Evolutionary conservation across 1,140 invertebrate species (phyloP), one percentile per base, ranked within the genome.

Genomic region (Pararge aegeria): DNA sequence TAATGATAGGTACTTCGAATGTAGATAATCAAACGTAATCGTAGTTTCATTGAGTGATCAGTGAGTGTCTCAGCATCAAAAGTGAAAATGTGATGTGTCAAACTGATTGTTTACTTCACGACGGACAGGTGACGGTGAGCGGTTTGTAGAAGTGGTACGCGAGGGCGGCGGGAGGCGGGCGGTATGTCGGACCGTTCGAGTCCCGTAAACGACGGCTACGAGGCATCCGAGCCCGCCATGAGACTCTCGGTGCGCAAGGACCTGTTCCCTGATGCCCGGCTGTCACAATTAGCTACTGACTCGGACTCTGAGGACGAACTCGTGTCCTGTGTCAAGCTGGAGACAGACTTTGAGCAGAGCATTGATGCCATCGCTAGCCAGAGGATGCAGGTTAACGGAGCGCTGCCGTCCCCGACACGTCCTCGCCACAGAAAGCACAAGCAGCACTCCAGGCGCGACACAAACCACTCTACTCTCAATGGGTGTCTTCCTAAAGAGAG

Each of bases 11-110:
- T 72, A 71, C 67, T 61, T 80, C 66, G 55, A 80, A 74, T 71
- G 66, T 80, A 61, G 66, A 68, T 72, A 82, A 82, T 80, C 75
- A 79, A 71, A 82, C 75, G 64, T 76, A 72, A 75, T 77, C 64
- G 58, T 66, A 75, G 61, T 74, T 78, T 80, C 61, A 61, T 73
- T 65, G 78, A 78, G 78, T 71, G 66, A 78, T 78, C 68, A 75
- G 75, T 82, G 75, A 77, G 77, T 86, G 69, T 70, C 71, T 78
- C 74, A 73, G 72, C 73, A 75, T 80, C 81, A 84, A 89, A 87
- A 88, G 85, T 87, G 84, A 90, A 89, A 89, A 90, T 90, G 89
- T 90, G 89, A 90, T 90, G 87, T 90, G 87, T 90, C 89, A 90
- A 90, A 87, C 75, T 79, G 87, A 90, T 90, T 90, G 87, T 90